Base-by-base conservation (phyloP, 2,888 invertebrate genomes). In the Sepioteuthis lessoniana region DNA sequence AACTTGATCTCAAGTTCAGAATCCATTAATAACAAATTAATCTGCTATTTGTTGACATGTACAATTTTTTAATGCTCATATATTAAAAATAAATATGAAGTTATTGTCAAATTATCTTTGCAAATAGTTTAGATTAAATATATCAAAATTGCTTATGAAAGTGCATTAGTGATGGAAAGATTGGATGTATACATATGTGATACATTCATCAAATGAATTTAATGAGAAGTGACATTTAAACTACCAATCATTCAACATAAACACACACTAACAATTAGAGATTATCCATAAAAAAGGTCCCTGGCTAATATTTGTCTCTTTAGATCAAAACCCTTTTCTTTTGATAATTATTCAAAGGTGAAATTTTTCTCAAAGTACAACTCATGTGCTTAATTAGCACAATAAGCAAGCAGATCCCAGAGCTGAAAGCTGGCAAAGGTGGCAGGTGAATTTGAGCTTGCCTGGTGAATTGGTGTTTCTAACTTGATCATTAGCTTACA, bases 301-400 rank as follows among this genome's bases (percentile, higher is more conserved):
- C 76, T n/a, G n/a, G n/a, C 76, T 76, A 76, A 76, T 76, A 76
- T 76, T 76, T 76, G 10, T 13, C 76, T 76, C n/a, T 76, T 76
- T 25, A 76, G n/a, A 76, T 76, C n/a, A 76, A 76, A n/a, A n/a
- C n/a, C 35, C 16, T 76, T n/a, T 76, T 35, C 16, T 76, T 76
- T n/a, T 76, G n/a, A 76, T n/a, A 76, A 76, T 76, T n/a, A 76
- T 35, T 76, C 76, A 76, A 76, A 76, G 76, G 76, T 76, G 76
- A n/a, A 76, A n/a, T 4, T 76, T 35, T 76, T 21, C 76, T n/a
- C 76, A 13, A 76, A 76, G 76, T 76, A n/a, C n/a, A n/a, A 76
- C 76, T 76, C 16, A 76, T 76, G n/a, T 16, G 76, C 76, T 76
- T 76, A 76, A 76, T 76, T 76, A 76, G 76, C n/a, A 16, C 76